Evolutionary conservation across 2,888 invertebrate species (phyloP).

Genomic region (Ophion ellenae): DNA sequence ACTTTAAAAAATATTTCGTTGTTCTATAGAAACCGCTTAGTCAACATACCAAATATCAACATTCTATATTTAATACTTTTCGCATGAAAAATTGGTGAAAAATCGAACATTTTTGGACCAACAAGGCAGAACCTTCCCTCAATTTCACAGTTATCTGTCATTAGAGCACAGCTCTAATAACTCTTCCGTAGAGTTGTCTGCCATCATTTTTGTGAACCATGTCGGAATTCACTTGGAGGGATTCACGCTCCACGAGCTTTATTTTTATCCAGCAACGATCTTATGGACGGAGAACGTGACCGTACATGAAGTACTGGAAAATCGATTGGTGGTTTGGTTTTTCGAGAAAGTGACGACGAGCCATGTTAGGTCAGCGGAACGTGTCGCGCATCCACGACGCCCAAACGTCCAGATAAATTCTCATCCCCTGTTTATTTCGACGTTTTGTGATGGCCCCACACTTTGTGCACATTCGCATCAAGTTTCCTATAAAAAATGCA

Average conservation of each 20-base stretch:
- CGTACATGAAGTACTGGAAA: conserved; percentile 8
- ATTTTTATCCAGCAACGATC: conserved; percentile 11
- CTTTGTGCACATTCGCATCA: background rate
- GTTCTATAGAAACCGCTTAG: too few relatives aligned
- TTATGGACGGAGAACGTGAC: conserved; percentile 41
- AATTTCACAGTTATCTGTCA: too few relatives aligned
- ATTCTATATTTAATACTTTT: too few relatives aligned
- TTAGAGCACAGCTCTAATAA: too few relatives aligned
- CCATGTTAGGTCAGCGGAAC: conserved; percentile 46
- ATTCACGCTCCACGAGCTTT: background rate
- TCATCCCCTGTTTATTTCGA: background rate
- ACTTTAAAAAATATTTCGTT: too few relatives aligned
- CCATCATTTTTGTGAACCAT: background rate
- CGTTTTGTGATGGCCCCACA: background rate
- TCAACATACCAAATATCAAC: too few relatives aligned
- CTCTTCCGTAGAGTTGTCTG: too few relatives aligned
- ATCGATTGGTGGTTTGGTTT: background rate
- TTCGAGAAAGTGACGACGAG: conserved; percentile 7
- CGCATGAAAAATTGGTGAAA: too few relatives aligned
- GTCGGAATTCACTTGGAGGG: background rate
- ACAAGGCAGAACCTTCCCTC: too few relatives aligned
- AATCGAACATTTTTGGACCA: too few relatives aligned
- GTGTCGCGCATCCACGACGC: conserved; percentile 36
- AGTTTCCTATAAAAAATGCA: background rate
- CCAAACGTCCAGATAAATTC: background rate